Conservation (phyloP, 2,113 vertebrate species). For the Furnarius figulus region DNA sequence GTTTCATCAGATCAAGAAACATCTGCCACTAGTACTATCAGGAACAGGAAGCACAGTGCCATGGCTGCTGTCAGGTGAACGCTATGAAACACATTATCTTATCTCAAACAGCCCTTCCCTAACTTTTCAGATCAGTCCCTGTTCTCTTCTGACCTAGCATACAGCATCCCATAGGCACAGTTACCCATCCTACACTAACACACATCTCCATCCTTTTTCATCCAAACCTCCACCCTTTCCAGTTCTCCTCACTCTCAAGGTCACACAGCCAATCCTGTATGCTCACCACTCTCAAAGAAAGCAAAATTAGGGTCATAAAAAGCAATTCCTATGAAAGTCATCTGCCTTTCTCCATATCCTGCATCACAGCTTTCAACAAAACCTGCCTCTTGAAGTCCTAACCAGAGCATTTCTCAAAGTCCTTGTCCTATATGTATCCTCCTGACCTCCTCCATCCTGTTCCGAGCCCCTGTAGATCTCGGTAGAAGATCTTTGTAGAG, state of each 20-base stretch:
- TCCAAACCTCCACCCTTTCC: background rate
- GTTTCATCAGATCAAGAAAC: background rate
- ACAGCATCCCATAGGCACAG: background rate
- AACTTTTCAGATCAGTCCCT: background rate
- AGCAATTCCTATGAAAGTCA: background rate
- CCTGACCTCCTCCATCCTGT: background rate
- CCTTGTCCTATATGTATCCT: background rate
- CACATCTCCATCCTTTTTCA: background rate
- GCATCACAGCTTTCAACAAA: background rate
- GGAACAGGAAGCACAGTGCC: accelerated
- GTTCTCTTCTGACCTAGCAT: background rate
- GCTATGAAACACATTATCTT: background rate
- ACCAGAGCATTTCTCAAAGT: background rate
- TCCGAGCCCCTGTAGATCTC: background rate
- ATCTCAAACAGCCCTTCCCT: background rate
- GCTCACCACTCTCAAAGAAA: background rate
- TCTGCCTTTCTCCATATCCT: background rate
- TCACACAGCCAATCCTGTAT: background rate
- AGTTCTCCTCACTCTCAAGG: background rate
- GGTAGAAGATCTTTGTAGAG: background rate
- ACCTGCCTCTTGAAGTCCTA: background rate
- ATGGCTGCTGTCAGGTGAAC: accelerated
- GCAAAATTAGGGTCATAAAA: background rate
- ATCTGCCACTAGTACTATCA: background rate
- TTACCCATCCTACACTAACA: background rate